Evolutionary conservation across 1,140 invertebrate species (phyloP).

Genomic region (Hycleus cichorii): DNA sequence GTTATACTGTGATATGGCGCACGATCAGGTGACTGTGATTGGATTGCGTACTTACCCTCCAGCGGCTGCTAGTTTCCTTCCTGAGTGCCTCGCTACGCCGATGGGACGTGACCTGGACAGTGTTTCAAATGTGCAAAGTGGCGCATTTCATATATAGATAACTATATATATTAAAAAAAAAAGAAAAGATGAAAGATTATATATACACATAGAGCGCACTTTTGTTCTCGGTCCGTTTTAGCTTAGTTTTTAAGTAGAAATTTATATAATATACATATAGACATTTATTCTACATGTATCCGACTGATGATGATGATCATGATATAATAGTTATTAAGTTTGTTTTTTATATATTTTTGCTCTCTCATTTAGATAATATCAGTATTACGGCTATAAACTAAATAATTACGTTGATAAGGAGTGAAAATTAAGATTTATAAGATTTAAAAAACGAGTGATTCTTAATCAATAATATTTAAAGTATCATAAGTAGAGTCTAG

Average conservation of each 20-base stretch:
- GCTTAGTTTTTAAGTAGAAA: slow-evolving; percentile 35
- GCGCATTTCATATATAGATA: slow-evolving; percentile 20
- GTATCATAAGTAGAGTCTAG: too few species aligned
- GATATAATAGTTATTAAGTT: too few species aligned
- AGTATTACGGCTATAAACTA: too few species aligned
- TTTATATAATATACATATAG: slow-evolving; percentile 16
- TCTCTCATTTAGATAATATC: too few species aligned
- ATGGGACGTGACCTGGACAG: slow-evolving; percentile 38
- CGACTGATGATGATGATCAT: slow-evolving; percentile 22
- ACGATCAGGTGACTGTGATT: slow-evolving; percentile 42
- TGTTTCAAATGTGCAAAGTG: slow-evolving; percentile 24
- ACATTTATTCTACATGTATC: slow-evolving; percentile 31
- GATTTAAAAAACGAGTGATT: too few species aligned
- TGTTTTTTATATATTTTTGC: too few species aligned
- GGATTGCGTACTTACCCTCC: slow-evolving; percentile 40
- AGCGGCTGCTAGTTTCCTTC: slow-evolving; percentile 39
- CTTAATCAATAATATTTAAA: too few species aligned
- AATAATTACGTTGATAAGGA: too few species aligned
- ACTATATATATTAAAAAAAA: background rate
- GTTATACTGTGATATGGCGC: slow-evolving; percentile 43
- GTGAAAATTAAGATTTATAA: too few species aligned
- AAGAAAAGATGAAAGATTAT: too few species aligned
- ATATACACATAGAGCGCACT: slow-evolving; percentile 22
- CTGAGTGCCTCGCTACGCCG: slow-evolving; percentile 41
- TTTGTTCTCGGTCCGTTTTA: slow-evolving; percentile 31